Percentiles rank a stretch among this genome's conserved stretches.
Conservation (phyloP, 2,888 invertebrate genomes). For the Parascotia fuliginaria region DNA sequence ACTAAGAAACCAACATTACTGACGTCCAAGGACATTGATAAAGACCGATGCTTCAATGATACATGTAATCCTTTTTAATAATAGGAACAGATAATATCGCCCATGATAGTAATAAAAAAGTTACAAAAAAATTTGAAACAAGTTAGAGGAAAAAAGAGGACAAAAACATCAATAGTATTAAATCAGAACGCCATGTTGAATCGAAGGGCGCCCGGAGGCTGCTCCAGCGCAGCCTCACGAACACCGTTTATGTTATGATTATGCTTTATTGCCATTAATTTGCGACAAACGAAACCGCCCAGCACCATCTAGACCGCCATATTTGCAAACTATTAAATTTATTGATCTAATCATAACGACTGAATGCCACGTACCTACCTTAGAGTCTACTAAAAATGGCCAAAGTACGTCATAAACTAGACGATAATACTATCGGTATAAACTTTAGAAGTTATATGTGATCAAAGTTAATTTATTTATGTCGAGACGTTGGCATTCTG, state of each 20-base stretch:
- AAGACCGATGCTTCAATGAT: no score
- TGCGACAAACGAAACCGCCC: slow-evolving; percentile 81
- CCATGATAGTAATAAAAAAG: no score
- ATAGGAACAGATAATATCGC: no score
- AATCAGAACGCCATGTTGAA: slow-evolving; percentile 64
- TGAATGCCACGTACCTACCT: slow-evolving; percentile 25
- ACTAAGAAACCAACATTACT: no score
- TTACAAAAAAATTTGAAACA: slow-evolving; percentile 26
- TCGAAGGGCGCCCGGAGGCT: slow-evolving; percentile 67
- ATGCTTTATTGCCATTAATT: slow-evolving; percentile 83
- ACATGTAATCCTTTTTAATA: no score
- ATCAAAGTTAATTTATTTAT: background rate
- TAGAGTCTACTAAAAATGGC: background rate
- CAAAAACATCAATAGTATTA: slow-evolving; percentile 48
- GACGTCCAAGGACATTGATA: no score
- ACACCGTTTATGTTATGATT: slow-evolving; percentile 77
- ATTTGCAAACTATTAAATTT: slow-evolving; percentile 61
- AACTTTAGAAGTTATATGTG: background rate
- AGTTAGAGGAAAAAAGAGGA: slow-evolving; percentile 6
- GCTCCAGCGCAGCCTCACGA: slow-evolving; percentile 56
- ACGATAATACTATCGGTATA: background rate
- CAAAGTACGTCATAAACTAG: background rate
- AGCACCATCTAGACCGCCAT: slow-evolving; percentile 65
- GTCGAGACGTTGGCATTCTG: background rate
- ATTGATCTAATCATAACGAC: slow-evolving; percentile 57